phyloP scores from a whole-genome alignment of 2,113 vertebrate species.

The Ellobius talpinus region DNA sequence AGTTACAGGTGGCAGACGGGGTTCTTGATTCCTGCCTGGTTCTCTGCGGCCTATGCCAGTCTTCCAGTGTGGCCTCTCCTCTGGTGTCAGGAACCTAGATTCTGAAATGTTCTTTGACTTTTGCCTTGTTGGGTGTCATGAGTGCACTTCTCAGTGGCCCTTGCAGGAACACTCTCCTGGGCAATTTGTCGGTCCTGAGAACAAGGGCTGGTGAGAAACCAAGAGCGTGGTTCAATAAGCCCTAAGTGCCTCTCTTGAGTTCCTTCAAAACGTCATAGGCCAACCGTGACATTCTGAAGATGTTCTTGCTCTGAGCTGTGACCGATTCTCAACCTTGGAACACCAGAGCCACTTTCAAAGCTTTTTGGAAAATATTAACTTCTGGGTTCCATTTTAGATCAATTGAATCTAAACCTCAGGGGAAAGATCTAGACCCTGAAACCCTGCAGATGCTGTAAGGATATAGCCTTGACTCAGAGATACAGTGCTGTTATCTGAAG shows the following conservation, averaged over 20 bases:
- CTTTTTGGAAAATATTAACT: neutral
- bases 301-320: neutral
- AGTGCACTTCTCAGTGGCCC: neutral
- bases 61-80: neutral
- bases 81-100: neutral
- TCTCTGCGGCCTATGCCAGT: too few species aligned
- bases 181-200: neutral
- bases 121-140: neutral
- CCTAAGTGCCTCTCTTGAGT: neutral
- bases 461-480: neutral
- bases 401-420: neutral
- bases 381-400: neutral
- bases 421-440: neutral
- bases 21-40: too few species aligned
- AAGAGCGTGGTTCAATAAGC: neutral
- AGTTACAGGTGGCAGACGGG: neutral
- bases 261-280: neutral
- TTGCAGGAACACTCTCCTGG: neutral
- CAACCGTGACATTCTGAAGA: neutral
- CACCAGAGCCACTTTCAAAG: neutral
- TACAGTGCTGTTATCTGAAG: neutral
- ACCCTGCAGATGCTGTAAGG: neutral
- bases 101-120: neutral
- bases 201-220: neutral
- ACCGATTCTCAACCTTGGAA: neutral